Percentiles rank a stretch among this genome's conserved stretches.
phyloP scores from a whole-genome alignment of 2,888 invertebrate species.

The Scaptomyza polygonia region DNA sequence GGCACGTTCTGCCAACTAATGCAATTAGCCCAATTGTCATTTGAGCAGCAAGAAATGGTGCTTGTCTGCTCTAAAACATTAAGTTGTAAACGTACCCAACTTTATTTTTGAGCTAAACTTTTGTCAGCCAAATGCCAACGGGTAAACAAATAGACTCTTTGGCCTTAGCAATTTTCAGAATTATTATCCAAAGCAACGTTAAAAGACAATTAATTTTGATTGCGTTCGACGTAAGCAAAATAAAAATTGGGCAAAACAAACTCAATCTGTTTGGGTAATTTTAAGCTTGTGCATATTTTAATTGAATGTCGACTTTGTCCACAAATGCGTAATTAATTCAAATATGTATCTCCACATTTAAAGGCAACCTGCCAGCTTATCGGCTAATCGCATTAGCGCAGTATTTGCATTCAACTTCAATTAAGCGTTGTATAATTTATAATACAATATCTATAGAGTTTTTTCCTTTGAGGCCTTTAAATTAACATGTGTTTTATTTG shows the following conservation, averaged over 20 bases:
- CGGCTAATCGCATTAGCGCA: constrained; percentile 64
- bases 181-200: constrained; percentile 36
- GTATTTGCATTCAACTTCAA: constrained; percentile 40
- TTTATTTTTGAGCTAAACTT: constrained; percentile 32
- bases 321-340: constrained; percentile 72
- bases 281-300: constrained; percentile 56
- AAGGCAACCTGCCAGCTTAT: constrained; percentile 29
- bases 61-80: constrained; percentile 45
- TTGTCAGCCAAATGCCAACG: constrained; percentile 23
- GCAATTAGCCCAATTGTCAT: constrained; percentile 79
- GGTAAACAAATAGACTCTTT: constrained; percentile 24
- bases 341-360: constrained; percentile 33
- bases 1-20: constrained; percentile 61
- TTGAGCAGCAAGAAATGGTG: constrained; percentile 44
- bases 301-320: constrained; percentile 58
- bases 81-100: constrained; percentile 56
- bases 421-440: constrained; percentile 52
- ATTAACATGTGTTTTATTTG: neutral
- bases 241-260: constrained; percentile 10
- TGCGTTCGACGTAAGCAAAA: constrained; percentile 21
- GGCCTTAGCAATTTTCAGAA: constrained; percentile 26
- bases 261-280: constrained; percentile 42
- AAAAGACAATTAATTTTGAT: constrained; percentile 65
- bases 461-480: neutral
- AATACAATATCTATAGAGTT: constrained; percentile 38